Conservation (phyloP, 1,140 invertebrate genomes). For the Apis florea region DNA sequence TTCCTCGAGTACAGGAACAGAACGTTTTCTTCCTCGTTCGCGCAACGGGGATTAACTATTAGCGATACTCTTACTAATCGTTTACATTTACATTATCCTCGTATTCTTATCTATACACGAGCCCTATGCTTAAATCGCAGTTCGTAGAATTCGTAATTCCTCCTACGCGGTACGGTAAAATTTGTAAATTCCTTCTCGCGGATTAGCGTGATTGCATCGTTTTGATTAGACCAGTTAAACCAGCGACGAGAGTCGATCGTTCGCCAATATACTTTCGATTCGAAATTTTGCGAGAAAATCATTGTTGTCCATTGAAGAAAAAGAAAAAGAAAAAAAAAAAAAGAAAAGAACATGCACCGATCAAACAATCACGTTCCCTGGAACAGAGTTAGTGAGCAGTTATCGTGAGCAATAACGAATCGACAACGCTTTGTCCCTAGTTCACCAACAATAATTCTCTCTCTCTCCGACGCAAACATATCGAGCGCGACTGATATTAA, state of each 20-base stretch:
- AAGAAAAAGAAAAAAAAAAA: background rate
- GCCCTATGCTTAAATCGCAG: constrained; percentile 21
- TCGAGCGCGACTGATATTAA: constrained; percentile 42
- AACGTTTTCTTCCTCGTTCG: constrained; percentile 1
- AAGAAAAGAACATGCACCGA: background rate
- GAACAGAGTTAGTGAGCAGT: background rate
- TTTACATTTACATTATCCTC: constrained; percentile 50
- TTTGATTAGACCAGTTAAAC: constrained; percentile 35
- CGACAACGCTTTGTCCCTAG: background rate
- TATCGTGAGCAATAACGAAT: constrained; percentile 15
- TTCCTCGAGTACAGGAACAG: background rate
- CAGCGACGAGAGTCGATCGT: background rate
- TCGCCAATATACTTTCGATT: background rate
- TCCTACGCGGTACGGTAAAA: constrained; percentile 17
- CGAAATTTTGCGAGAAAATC: background rate
- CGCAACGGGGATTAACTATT: constrained; percentile 38
- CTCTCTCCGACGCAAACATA: constrained; percentile 47
- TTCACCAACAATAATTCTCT: background rate
- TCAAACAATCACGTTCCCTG: background rate
- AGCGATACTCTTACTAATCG: constrained; percentile 43
- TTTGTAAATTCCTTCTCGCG: background rate
- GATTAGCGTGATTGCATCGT: constrained; percentile 40
- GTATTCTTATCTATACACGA: constrained; percentile 48
- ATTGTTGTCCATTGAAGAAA: background rate
- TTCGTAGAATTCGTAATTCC: constrained; percentile 33